Base-by-base conservation (phyloP, 1,140 invertebrate genomes). In the Euwallacea similis region DNA sequence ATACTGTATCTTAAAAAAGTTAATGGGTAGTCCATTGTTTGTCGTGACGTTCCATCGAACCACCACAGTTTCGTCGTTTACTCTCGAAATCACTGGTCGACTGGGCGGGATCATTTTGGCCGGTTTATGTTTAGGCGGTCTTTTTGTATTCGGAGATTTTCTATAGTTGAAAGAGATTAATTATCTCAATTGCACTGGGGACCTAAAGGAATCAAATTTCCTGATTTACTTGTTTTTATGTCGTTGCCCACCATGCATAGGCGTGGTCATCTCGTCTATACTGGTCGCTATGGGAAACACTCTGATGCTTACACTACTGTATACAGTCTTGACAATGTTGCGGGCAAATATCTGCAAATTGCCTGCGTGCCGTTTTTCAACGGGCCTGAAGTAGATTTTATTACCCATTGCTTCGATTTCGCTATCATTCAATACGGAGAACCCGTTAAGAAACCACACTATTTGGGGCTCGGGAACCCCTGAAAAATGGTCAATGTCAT, bases 1-100 rank as follows among this genome's bases (percentile, higher is more conserved):
- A 76, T 93, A 94, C 77, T 95, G 93, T 2, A 96, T 93, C 84
- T 96, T 96, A 80, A 96, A 98, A 80, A 97, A 96, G 70, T 86
- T 84, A 72, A 98, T 95, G 0, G 89, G 85, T 11, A 97, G 81
- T 0, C 94, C 93, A n/a, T 85, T 85, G 75, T 94, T 93, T 10
- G 87, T 84, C 0, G 92, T 90, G 7, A 94, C 91, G 2, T 87
- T 87, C 96, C 96, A 98, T 41, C 92, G 86, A 0, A 98, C 89
- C 90, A 97, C 95, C 0, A 97, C 95, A 1, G 94, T 94, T n/a
- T 92, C 87, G 76, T 96, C 93, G 0, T 93, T 91, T 16, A 97
- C 79, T 8, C 94, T 86, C 0, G 91, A 93, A 6, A 98, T 88
- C 76, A 91, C 92, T 0, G 96, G 96, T 53, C 88, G 88, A 4